phyloP scores from a whole-genome alignment of 1,140 invertebrate genomes.

The Procambarus clarkii region DNA sequence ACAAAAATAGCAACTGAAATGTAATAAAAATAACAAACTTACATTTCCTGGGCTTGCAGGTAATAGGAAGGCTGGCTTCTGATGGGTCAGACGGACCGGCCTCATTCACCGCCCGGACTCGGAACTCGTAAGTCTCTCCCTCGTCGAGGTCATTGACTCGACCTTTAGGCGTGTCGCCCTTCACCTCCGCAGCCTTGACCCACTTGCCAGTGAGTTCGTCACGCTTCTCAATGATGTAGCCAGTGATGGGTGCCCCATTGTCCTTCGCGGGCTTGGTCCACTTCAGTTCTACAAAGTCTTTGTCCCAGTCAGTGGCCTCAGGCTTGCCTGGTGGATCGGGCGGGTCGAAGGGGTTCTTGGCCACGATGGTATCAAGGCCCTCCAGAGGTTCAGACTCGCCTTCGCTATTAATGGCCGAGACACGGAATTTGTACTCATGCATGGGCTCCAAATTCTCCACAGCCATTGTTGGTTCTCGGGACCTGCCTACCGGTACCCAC shows the following conservation, averaged over 20 bases:
- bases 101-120: conserved; percentile 83
- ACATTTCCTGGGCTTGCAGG: conserved; percentile 92
- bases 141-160: conserved; percentile 88
- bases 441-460: conserved; percentile 90
- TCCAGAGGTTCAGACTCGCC: conserved; percentile 95
- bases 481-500: conserved; percentile 88
- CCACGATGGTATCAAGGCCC: conserved; percentile 91
- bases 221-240: conserved; percentile 95
- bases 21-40: conserved; percentile 78
- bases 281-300: conserved; percentile 93
- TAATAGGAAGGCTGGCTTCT: conserved; percentile 89
- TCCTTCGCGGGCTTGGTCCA: conserved; percentile 93
- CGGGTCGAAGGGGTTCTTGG: conserved; percentile 98
- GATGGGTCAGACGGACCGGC: conserved; percentile 79
- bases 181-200: conserved; percentile 89
- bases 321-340: conserved; percentile 93
- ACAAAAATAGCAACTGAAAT: too few species aligned
- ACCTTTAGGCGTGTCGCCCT: conserved; percentile 85
- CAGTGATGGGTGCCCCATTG: conserved; percentile 94
- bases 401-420: conserved; percentile 95
- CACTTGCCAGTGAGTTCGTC: conserved; percentile 91
- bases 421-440: conserved; percentile 98
- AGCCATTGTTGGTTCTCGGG: conserved; percentile 89
- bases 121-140: conserved; percentile 91
- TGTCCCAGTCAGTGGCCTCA: conserved; percentile 95